Conservation (phyloP, 2,888 invertebrate genomes). For the Zaprionus lineosus region DNA sequence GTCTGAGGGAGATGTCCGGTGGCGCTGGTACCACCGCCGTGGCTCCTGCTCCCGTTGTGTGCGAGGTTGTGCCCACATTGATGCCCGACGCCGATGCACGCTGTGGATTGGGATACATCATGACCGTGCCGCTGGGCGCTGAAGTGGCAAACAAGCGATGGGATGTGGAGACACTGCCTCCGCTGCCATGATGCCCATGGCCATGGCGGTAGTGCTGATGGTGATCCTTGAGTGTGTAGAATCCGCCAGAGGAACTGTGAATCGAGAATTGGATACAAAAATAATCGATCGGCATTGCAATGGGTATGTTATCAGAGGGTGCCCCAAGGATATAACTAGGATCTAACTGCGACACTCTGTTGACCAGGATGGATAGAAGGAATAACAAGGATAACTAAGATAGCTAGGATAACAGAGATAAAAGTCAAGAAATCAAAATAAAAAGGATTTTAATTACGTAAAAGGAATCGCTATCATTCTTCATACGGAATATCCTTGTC, state of each 20-base stretch:
- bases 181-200: conserved; percentile 40
- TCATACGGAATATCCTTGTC: neutral
- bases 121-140: conserved; percentile 80
- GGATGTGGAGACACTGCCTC: conserved; percentile 51
- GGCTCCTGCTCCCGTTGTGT: conserved; percentile 7
- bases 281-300: too few relatives aligned
- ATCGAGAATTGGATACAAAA: too few relatives aligned
- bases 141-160: conserved; percentile 76
- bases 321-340: too few relatives aligned
- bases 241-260: conserved; percentile 79
- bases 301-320: too few relatives aligned
- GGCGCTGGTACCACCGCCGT: conserved; percentile 50
- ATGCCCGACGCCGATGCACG: conserved; percentile 35
- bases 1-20: conserved; percentile 81
- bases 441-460: too few relatives aligned
- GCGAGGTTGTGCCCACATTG: neutral
- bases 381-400: too few relatives aligned
- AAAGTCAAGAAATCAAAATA: too few relatives aligned
- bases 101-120: conserved; percentile 80
- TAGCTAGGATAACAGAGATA: too few relatives aligned
- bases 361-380: too few relatives aligned
- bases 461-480: too few relatives aligned
- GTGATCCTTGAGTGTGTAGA: conserved; percentile 79
- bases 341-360: too few relatives aligned
- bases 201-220: conserved; percentile 68